Conservation (phyloP, 1,140 invertebrate genomes). For the Reticulitermes speratus region DNA sequence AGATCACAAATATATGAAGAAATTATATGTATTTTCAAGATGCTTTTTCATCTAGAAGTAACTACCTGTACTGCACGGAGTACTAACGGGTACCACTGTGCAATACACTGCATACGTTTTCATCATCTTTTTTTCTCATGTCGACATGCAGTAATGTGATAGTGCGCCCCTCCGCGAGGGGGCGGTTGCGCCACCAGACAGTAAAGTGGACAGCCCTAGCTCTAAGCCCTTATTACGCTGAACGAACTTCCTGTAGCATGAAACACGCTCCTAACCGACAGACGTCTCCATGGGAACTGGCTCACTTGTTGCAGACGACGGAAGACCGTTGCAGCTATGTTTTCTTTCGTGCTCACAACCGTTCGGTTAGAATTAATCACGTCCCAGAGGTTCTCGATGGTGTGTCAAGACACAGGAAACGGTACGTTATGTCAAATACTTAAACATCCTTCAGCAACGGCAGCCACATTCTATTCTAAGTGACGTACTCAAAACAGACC, state of each 20-base stretch:
- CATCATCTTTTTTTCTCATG: no score
- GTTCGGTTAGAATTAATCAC: background rate
- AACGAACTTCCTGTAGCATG: slow-evolving; percentile 5
- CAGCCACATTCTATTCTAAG: no score
- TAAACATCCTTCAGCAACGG: no score
- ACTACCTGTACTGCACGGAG: no score
- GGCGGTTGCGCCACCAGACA: background rate
- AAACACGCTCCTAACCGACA: slow-evolving; percentile 8
- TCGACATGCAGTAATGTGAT: no score
- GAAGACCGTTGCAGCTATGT: background rate
- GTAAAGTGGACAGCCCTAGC: background rate
- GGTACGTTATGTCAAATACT: no score
- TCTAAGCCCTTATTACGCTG: slow-evolving; percentile 15
- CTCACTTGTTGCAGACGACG: background rate
- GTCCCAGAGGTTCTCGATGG: background rate
- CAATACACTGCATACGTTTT: no score
- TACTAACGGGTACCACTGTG: no score
- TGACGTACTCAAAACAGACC: no score
- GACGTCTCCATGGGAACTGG: background rate
- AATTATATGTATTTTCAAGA: no score
- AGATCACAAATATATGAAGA: no score
- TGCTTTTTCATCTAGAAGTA: no score
- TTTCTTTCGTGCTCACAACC: slow-evolving; percentile 9
- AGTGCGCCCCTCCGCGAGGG: background rate
- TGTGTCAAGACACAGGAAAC: background rate